Evolutionary conservation across 2,113 vertebrate species (phyloP).

Genomic region (Ailuropoda melanoleuca): DNA sequence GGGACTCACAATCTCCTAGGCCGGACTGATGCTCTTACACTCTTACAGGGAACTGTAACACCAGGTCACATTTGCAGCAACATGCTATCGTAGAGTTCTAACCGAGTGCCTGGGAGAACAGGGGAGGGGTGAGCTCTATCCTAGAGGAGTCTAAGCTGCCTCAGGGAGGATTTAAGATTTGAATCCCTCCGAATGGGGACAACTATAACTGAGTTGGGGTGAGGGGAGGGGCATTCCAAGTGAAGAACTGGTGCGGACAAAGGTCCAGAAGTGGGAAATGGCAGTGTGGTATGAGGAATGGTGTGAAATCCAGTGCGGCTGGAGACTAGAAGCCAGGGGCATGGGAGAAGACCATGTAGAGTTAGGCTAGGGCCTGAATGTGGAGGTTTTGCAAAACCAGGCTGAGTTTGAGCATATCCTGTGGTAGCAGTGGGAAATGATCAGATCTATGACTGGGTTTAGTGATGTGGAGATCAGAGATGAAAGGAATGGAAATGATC

Average conservation of each 20-base stretch:
- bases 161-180: not conserved
- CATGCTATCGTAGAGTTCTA: not conserved
- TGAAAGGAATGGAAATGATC: not conserved
- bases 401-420: not conserved
- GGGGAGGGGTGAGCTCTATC: not conserved
- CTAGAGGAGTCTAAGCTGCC: not conserved
- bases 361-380: not conserved
- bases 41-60: not conserved
- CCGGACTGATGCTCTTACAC: not conserved
- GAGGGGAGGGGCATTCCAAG: not conserved
- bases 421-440: not conserved
- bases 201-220: not conserved
- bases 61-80: not conserved
- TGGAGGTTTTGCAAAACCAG: not conserved
- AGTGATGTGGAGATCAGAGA: not conserved
- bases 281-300: not conserved
- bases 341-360: not conserved
- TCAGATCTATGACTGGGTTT: not conserved
- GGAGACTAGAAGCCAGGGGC: not conserved
- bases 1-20: not conserved
- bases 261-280: not conserved
- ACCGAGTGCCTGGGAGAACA: not conserved
- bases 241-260: not conserved
- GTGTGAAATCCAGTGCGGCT: not conserved
- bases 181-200: not conserved